Conservation (phyloP, 2,888 invertebrate species). For the Apoda limacodes region DNA sequence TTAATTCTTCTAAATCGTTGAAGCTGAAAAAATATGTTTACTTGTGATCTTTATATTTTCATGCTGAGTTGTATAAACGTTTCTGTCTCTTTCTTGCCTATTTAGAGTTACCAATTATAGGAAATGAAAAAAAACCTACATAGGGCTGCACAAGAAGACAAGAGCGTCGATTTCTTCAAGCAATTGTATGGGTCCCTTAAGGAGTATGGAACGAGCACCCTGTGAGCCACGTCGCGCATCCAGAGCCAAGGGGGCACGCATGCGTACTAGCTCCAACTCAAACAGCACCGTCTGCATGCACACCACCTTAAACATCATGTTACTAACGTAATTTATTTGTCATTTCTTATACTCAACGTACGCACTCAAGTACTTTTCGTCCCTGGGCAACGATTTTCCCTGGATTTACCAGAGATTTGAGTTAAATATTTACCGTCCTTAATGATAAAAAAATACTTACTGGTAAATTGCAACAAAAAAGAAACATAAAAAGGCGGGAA, state of each 20-base stretch:
- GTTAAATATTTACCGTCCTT: too few species aligned
- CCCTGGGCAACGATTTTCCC: too few species aligned
- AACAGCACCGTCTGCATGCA: conserved; percentile 87
- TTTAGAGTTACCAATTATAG: too few species aligned
- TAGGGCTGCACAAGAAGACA: conserved; percentile 88
- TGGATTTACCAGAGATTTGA: too few species aligned
- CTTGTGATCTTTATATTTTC: conserved; percentile 1
- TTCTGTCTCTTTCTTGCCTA: neutral
- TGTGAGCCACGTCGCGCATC: conserved; percentile 73
- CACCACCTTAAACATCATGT: conserved; percentile 74
- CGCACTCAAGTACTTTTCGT: too few species aligned
- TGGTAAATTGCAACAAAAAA: too few species aligned
- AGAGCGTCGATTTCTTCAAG: conserved; percentile 84
- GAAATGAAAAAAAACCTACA: too few species aligned
- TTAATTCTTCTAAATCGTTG: conserved; percentile 85
- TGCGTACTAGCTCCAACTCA: conserved; percentile 82
- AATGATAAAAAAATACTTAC: too few species aligned
- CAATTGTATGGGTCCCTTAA: conserved; percentile 89
- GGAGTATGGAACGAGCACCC: conserved; percentile 76
- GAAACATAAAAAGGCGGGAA: too few species aligned
- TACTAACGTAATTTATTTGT: neutral
- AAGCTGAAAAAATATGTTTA: conserved; percentile 77
- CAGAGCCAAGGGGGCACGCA: conserved; percentile 39
- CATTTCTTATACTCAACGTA: neutral
- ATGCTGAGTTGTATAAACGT: neutral